phyloP scores from a whole-genome alignment of 2,888 invertebrate genomes.

The Leptopilina myrica region DNA sequence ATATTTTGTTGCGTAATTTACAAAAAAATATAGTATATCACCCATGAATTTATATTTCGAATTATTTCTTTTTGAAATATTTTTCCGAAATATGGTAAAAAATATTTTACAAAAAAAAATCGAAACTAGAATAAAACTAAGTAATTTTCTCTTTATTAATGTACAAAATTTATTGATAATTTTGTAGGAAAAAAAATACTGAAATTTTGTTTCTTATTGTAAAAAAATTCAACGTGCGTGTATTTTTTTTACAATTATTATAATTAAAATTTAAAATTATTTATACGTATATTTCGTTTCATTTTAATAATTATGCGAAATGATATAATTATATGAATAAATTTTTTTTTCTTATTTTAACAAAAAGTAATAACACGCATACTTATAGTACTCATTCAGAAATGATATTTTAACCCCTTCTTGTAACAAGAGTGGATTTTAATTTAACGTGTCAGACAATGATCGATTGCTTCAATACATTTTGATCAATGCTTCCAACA shows the following conservation, averaged over 20 bases:
- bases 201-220: no score
- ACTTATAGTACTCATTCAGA: background rate
- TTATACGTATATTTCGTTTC: no score
- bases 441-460: constrained; percentile 17
- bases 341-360: no score
- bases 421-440: background rate
- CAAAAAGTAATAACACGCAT: background rate
- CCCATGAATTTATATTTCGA: constrained; percentile 1
- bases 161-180: no score
- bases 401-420: background rate
- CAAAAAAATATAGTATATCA: constrained; percentile 13
- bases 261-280: no score
- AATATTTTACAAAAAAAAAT: background rate
- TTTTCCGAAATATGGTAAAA: no score
- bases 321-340: no score
- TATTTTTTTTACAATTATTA: no score
- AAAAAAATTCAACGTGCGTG: no score
- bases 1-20: background rate
- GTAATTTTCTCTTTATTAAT: no score
- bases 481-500: background rate
- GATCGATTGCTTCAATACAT: constrained; percentile 16
- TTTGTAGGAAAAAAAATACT: no score
- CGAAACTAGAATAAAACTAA: background rate
- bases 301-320: no score
- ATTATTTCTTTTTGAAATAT: background rate